Base-by-base conservation (phyloP, 2,888 invertebrate genomes). In the Venusia cambrica region DNA sequence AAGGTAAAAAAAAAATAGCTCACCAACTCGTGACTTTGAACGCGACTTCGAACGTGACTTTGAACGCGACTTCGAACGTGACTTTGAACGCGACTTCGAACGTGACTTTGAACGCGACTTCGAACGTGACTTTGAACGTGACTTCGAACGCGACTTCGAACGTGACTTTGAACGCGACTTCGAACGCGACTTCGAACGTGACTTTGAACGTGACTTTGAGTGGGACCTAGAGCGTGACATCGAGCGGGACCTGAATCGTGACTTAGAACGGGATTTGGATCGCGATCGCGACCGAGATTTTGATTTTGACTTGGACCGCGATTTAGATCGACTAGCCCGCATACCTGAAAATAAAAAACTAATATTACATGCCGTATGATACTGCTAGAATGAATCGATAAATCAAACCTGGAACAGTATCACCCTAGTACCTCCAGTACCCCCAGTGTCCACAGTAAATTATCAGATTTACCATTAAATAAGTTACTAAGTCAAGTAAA, bases 21-120 rank as follows among this genome's bases (percentile, higher is more conserved):
- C n/a, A n/a, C n/a, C n/a, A n/a, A n/a, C n/a, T 16, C 18, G 20
- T 0, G 73, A 69, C 8, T 63, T 46, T 3, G 62, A 65, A 9
- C 57, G 37, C 9, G 62, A 29, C n/a, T 6, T 62, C 4, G 45
- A 42, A 0, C 37, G 18, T 3, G 37, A 31, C 17, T 20, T 5
- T 2, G 36, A n/a, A n/a, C n/a, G n/a, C n/a, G n/a, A 39, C 2
- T 30, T 20, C 3, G 40, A 39, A 5, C 9, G 21, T 4, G 35
- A 39, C 2, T 17, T 14, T 1, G 64, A 61, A 61, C 58, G 0
- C 5, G 36, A 36, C 22, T 57, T 20, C 6, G 73, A 68, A n/a
- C 65, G 51, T 0, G 73, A 62, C 39, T 73, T 46, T 10, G 63
- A 64, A 4, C 67, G 60, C 1, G 74, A 69, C 26, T 67, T 51